A percentile compares a stretch with the other conserved stretches of the same genome.
Evolutionary conservation across 2,888 invertebrate genomes (phyloP).

Genomic region (Falcaria lacertinaria): DNA sequence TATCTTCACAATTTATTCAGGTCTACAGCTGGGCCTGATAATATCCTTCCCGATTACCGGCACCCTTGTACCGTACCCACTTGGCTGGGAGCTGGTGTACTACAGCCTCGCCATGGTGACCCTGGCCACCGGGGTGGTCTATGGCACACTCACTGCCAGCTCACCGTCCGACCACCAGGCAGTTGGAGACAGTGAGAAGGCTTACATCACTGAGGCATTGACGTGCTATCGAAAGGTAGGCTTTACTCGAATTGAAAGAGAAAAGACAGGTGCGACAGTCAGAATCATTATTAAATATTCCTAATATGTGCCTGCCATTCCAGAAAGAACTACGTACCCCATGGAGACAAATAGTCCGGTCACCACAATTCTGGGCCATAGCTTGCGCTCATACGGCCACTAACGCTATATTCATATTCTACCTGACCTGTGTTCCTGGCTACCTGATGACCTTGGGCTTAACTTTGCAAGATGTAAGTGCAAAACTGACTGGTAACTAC

Average conservation of each 20-base stretch:
- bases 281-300: too few relatives aligned
- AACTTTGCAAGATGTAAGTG: conserved; percentile 45
- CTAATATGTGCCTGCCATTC: too few relatives aligned
- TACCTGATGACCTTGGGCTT: conserved; percentile 35
- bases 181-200: conserved; percentile 56
- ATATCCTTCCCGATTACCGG: conserved; percentile 48
- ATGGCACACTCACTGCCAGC: conserved; percentile 51
- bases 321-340: conserved; percentile 48
- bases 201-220: conserved; percentile 51
- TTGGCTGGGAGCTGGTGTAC: conserved; percentile 65
- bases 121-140: conserved; percentile 48
- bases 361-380: conserved; percentile 50
- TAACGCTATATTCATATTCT: conserved; percentile 52
- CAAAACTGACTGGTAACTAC: too few relatives aligned
- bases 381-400: conserved; percentile 46
- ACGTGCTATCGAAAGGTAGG: conserved; percentile 33
- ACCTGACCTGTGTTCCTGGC: conserved; percentile 43
- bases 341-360: conserved; percentile 46
- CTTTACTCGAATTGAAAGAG: background rate
- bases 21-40: conserved; percentile 50
- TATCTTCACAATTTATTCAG: conserved; percentile 22
- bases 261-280: too few relatives aligned
- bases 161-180: conserved; percentile 54
- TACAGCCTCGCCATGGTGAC: conserved; percentile 55
- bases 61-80: conserved; percentile 31